Evolutionary conservation across 2,113 vertebrate species (phyloP).

Genomic region (Perca schrenkii): DNA sequence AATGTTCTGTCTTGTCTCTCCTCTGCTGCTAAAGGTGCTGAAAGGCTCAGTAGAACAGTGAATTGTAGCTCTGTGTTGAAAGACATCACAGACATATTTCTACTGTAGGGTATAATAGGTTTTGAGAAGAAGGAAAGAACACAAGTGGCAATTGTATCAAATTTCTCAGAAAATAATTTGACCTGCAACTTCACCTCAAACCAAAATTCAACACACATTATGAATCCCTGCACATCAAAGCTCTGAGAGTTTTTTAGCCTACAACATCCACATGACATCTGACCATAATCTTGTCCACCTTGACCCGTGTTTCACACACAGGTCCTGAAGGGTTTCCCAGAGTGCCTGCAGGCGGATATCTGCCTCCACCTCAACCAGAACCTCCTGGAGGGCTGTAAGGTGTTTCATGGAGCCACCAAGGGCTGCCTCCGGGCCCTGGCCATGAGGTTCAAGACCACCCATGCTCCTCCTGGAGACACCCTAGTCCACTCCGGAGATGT

Average conservation of each 20-base stretch:
- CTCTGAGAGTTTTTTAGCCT: background rate
- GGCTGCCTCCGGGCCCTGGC: slow-evolving; percentile 97
- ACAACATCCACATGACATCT: background rate
- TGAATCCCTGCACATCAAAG: background rate
- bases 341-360: slow-evolving; percentile 99
- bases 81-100: slow-evolving; percentile 16
- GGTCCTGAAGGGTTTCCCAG: slow-evolving; percentile 99
- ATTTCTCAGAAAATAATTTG: slow-evolving; percentile 51
- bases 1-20: slow-evolving; percentile 55
- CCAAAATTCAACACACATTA: background rate
- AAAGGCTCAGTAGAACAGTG: slow-evolving; percentile 11
- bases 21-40: slow-evolving; percentile 20
- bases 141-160: slow-evolving; percentile 78
- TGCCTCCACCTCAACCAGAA: slow-evolving; percentile 97
- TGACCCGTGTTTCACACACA: slow-evolving; percentile 73
- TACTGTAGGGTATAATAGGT: slow-evolving; percentile 31
- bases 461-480: slow-evolving; percentile 97
- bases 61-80: background rate
- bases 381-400: slow-evolving; percentile 95
- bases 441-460: slow-evolving; percentile 99
- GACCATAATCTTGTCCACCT: slow-evolving; percentile 19
- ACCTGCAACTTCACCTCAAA: slow-evolving; percentile 16
- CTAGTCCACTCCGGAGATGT: slow-evolving; percentile 96
- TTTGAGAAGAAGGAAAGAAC: slow-evolving; percentile 82
- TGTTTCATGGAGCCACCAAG: slow-evolving; percentile 94